Evolutionary conservation across 1,140 invertebrate species (phyloP), one percentile per base, ranked within the genome.

Genomic region (Euwallacea fornicatus): DNA sequence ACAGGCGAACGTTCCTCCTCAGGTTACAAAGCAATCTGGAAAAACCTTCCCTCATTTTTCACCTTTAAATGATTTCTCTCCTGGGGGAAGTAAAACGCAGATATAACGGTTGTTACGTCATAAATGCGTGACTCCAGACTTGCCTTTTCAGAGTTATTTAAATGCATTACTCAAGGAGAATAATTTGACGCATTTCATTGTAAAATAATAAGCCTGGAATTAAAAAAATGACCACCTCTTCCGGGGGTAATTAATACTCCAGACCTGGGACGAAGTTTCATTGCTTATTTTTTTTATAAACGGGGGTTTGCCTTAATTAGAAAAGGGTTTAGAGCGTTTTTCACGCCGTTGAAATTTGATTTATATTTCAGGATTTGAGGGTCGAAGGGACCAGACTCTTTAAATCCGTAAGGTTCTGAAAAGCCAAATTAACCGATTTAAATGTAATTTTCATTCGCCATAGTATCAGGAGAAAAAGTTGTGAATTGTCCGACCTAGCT

Each of bases 81-180:
- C 61, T 9, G 43, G 61, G 61, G 42, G 42, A 61, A 61, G 59
- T 61, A 44, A 44, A 63, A 63, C 61, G 61, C 61, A 63, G 61
- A 63, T 63, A 63, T 63, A 41, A 47, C 43, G 7, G 21, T 33
- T 33, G 21, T 60, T 41, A 60, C 16, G 58, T 60, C 41, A 42
- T 42, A 42, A 60, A 60, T 60, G 61, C 61, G 61, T 63, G 61
- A 47, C 44, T 50, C 21, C 7, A 42, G 59, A 3, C 16, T 13
- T 10, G 11, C 9, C 11, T 56, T 56, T 61, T 43, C 6, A 15
- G n/a, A 58, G 21, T 9, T 15, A 41, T 53, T 53, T 53, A 15
- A 53, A n/a, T 9, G 15, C 11, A 11, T 15, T 15, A 6, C 50
- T 11, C 11, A 53, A n/a, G 15, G 11, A 15, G 50, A 11, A 15